Base-by-base conservation (phyloP, 2,113 vertebrate genomes). In the Pundamilia nyererei region DNA sequence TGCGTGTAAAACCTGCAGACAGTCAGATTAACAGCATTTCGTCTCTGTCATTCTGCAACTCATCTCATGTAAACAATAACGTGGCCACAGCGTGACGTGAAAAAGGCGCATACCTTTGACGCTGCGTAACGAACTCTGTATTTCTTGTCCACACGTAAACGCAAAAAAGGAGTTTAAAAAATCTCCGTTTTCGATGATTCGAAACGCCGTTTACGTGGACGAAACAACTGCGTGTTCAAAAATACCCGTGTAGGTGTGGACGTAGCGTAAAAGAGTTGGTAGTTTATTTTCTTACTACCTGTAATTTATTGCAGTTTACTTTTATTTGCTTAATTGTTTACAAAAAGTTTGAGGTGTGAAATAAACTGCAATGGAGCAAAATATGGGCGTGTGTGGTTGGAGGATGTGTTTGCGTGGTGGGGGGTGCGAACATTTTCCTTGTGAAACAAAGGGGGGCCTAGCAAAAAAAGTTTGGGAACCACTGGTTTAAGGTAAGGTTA, bases 211-310 rank as follows among this genome's bases (percentile, higher is more conserved):
- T 21, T 21, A 21, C 21, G 21, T 47, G 45, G 45, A 47, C 45
- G 45, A 15, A 15, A 47, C 14, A 47, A 2, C 45, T 47, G 45
- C 14, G 6, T 47, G 0, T 15, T 47, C 6, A 47, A 17, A 47
- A 47, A 0, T 0, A 47, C 45, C 45, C 1, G 2, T 47, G 14
- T 17, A 47, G 14, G 6, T 17, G 45, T 0, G 6, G 45, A 15
- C 3, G 2, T 0, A 15, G 14, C 14, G 1, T 47, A 47, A 15
- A 47, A 47, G 45, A 47, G 45, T 47, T 47, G 4, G 1, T 47
- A 15, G 14, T 47, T 47, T 47, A 47, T 47, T 47, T 4, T 1
- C 0, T 49, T 51, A 3, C 17, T 2, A 5, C 17, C 47, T 51
- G 47, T 51, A 9, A 51, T 51, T 51, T 51, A 51, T 5, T 51